Evolutionary conservation across 2,888 invertebrate genomes (phyloP), one percentile per base, ranked within the genome.

Genomic region (Andrena bicolor): DNA sequence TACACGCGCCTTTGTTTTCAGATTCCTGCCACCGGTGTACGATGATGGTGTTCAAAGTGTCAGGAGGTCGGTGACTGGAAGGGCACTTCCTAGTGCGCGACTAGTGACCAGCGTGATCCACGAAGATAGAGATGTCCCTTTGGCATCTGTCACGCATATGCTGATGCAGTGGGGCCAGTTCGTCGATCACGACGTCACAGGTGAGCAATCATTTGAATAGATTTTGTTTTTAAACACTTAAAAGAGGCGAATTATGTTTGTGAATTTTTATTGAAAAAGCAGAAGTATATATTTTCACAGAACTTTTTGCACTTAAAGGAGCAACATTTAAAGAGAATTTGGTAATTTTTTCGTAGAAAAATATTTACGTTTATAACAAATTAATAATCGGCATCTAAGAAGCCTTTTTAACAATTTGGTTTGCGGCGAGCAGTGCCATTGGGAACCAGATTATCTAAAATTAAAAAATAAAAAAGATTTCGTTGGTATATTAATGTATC

Each of bases 141-240:
- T 96, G 6, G 95, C 95, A 0, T 95, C 96, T 0, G 95, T 97
- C 8, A 97, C 97, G 0, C 96, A 97, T 86, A 96, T 97, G 95
- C 95, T 97, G 79, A 98, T 98, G 96, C 98, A 98, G 92, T 98
- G 98, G 97, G 98, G 98, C 0, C 98, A 98, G 94, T 96, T 98
- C 88, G 91, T 98, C 77, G 98, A 98, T 92, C 98, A 98, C 90
- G 98, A 98, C 92, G 94, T 98, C 84, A 97, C 97, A 73, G 94
- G 94, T 94, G 84, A 48, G n/a, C 53, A 53, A 41, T 16, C 8
- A 2, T 20, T 56, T 56, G 0, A 3, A 53, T 53, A 20, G 16
- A 20, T 20, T n/a, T 6, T 20, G 8, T n/a, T 53, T 20, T 2
- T 8, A 2, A 20, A 23, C 60, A 20, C 8, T n/a, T 16, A 35